Base-by-base conservation (phyloP, 1,140 invertebrate genomes). In the Drosophila ficusphila region DNA sequence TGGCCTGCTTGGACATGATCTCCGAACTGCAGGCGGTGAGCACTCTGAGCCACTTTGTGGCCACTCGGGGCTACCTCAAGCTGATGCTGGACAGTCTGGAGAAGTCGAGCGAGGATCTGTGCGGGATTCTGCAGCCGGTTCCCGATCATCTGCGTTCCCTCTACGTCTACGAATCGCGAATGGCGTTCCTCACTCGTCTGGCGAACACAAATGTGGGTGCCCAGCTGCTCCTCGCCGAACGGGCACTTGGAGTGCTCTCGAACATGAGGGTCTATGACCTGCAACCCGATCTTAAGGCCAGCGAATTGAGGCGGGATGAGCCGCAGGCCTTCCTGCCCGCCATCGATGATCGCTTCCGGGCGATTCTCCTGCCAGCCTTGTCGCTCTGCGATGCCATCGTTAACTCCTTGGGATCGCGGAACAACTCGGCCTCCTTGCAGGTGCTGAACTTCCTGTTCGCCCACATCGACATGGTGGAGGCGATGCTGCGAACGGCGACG, bases 121-220 rank as follows among this genome's bases (percentile, higher is more conserved):
- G 94, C 70, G 92, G 93, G 44, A 93, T 96, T 11, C 88, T 98
- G 14, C 94, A 95, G 62, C 93, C 95, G 2, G 93, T 93, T 25
- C 94, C 95, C 0, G 94, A 95, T 33, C 94, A 95, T 8, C 92
- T 98, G 19, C 94, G 95, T 56, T 94, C 95, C 1, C 91, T 98
- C 0, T 98, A 97, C 92, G 94, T 98, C 1, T 98, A 97, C 92
- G 96, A 97, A 90, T 96, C 96, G 0, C 97, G 97, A 91, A 96
- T 98, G 95, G 94, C 96, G 46, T 93, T 97, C 52, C 93, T 98
- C 11, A 94, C 94, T 6, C 93, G 96, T 76, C 93, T 98, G 65
- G 95, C 96, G 0, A 94, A 94, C 12, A 94, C 94, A 0, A 92
- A 94, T 57, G 82, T 93, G 19, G 97, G 97, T 6, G 96, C 97